Percentiles rank a stretch among this genome's conserved stretches.
These are phyloP conservation scores for Penaeus chinensis DNA, from an alignment of 1,140 invertebrate genomes.

Conservation along the genomic window DNA sequence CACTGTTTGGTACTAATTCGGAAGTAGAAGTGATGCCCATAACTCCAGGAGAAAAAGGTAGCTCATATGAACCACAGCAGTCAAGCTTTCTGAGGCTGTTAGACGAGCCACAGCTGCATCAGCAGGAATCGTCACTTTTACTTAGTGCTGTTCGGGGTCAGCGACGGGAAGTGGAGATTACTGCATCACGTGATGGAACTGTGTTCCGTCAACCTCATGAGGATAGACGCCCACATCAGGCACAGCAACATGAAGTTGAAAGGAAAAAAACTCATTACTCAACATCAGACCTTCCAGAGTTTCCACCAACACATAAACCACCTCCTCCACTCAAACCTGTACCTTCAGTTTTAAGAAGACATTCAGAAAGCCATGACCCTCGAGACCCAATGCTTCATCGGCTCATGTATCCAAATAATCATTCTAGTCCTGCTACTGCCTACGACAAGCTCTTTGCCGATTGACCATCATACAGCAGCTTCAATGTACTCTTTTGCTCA, in stretches of 20 bases:
- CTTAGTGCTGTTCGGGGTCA: constrained; percentile 28
- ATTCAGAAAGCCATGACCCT: constrained; percentile 39
- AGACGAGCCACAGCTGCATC: constrained; percentile 37
- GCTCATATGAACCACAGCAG: constrained; percentile 28
- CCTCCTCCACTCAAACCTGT: constrained; percentile 48
- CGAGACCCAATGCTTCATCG: constrained; percentile 27
- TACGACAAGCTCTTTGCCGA: constrained; percentile 3
- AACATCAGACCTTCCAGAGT: constrained; percentile 49
- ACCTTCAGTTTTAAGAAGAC: constrained; percentile 40
- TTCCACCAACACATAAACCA: constrained; percentile 39
- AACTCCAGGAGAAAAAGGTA: constrained; percentile 15
- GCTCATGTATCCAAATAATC: constrained; percentile 31
- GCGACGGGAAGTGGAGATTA: constrained; percentile 3
- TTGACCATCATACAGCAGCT: constrained; percentile 22
- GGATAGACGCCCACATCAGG: constrained; percentile 6
- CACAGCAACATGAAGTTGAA: constrained; percentile 34
- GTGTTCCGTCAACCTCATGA: constrained; percentile 12
- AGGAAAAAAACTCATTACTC: constrained; percentile 21
- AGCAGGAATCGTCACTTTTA: constrained; percentile 21
- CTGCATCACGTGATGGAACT: constrained; percentile 1
- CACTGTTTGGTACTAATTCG: constrained; percentile 4
- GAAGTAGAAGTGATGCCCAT: constrained; percentile 56
- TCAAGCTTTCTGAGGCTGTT: constrained; percentile 25
- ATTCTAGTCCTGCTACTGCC: constrained; percentile 7
- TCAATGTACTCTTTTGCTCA: constrained; percentile 31